A percentile compares a stretch with the other conserved stretches of the same genome.
Evolutionary conservation across 2,888 invertebrate genomes (phyloP).

Genomic region (Lasioglossum lativentre): DNA sequence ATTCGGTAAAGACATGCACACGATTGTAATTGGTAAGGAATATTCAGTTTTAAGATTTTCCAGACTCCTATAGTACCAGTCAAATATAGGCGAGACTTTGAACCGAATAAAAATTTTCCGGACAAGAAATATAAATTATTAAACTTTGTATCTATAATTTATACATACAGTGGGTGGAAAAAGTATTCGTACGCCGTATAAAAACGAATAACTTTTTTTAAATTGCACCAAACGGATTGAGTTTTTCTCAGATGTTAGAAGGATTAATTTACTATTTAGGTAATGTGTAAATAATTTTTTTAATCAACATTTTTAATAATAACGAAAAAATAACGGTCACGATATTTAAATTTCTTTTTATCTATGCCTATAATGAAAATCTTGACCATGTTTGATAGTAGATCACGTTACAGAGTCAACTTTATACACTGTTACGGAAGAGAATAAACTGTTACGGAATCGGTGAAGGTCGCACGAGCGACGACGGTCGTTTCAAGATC

Average conservation of each 20-base stretch:
- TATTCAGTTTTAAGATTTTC: not conserved
- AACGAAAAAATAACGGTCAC: too few relatives aligned
- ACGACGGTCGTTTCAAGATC: constrained; percentile 26
- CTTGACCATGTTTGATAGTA: not conserved
- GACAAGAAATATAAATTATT: not conserved
- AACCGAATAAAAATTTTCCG: not conserved
- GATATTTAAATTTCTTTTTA: too few relatives aligned
- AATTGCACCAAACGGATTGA: too few relatives aligned
- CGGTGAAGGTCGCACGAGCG: constrained; percentile 8
- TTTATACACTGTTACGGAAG: constrained; percentile 1
- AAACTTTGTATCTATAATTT: not conserved
- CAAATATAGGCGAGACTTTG: too few relatives aligned
- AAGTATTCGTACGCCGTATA: too few relatives aligned
- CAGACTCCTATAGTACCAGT: not conserved
- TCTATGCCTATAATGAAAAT: not conserved
- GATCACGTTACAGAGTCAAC: not conserved
- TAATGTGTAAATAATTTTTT: too few relatives aligned
- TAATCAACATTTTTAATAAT: too few relatives aligned
- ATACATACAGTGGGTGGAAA: too few relatives aligned
- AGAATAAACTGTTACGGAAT: constrained; percentile 8
- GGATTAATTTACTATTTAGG: too few relatives aligned
- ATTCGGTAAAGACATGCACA: constrained; percentile 21
- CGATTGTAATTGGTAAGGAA: not conserved
- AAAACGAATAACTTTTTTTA: too few relatives aligned
- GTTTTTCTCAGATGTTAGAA: too few relatives aligned